phyloP scores from a whole-genome alignment of 2,888 invertebrate species.

The Theristus sp. region DNA sequence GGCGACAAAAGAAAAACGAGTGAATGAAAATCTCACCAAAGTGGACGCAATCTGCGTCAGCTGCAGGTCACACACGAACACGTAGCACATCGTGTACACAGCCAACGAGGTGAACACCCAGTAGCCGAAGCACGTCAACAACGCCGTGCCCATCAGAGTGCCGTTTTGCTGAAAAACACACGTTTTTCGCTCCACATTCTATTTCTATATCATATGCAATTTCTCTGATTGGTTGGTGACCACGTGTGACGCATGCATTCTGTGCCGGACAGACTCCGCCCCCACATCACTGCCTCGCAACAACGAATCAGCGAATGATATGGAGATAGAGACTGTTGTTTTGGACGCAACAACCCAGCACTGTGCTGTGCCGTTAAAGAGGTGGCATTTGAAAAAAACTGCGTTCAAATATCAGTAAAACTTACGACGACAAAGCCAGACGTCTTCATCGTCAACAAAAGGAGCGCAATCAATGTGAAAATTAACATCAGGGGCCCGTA shows the following conservation, averaged over 20 bases:
- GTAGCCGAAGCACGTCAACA: conserved; percentile 37
- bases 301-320: not conserved
- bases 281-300: no score
- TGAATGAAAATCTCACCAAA: conserved; percentile 26
- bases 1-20: conserved; percentile 8
- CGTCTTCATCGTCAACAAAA: conserved; percentile 36
- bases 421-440: conserved; percentile 31
- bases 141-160: conserved; percentile 37
- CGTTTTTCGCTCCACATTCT: no score
- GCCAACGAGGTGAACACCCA: conserved; percentile 34
- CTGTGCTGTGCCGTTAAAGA: no score
- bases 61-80: conserved; percentile 31
- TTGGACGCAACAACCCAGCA: no score
- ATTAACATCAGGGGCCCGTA: conserved; percentile 38
- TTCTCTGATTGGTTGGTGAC: no score
- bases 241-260: no score
- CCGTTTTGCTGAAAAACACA: conserved; percentile 35
- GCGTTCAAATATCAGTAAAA: not conserved
- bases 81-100: conserved; percentile 25
- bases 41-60: conserved; percentile 32
- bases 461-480: conserved; percentile 35
- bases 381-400: not conserved
- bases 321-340: no score
- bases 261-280: no score
- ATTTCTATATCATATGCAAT: no score